These are phyloP conservation scores for Aleiodes alternator DNA, from an alignment of 2,888 invertebrate species.

Conservation along the genomic window DNA sequence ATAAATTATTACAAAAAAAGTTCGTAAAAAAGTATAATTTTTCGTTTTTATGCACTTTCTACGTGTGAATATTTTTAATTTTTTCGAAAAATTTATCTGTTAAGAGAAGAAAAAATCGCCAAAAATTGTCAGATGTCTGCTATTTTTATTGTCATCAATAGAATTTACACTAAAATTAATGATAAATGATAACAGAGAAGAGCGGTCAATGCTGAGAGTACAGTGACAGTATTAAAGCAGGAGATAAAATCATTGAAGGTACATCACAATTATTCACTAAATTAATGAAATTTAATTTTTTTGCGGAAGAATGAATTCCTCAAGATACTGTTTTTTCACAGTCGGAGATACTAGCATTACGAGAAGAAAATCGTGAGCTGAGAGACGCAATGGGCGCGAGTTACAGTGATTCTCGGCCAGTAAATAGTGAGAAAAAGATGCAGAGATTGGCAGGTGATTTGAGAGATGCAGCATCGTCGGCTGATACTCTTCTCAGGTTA, in stretches of 20 bases:
- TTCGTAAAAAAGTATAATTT: too few relatives aligned
- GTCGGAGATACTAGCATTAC: conserved; percentile 76
- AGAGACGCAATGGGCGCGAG: conserved; percentile 76
- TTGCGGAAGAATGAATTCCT: conserved; percentile 2
- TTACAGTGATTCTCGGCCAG: conserved; percentile 66
- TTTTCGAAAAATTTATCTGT: too few relatives aligned
- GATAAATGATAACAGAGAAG: conserved; percentile 76
- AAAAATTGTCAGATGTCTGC: too few relatives aligned
- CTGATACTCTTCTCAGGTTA: conserved; percentile 82
- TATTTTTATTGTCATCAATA: not conserved
- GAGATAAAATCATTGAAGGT: conserved; percentile 85
- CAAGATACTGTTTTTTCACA: conserved; percentile 63
- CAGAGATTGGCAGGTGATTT: conserved; percentile 79
- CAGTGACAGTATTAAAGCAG: conserved; percentile 81
- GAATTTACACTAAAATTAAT: not conserved
- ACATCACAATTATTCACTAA: conserved; percentile 59
- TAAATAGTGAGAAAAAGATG: conserved; percentile 73
- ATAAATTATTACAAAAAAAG: too few relatives aligned
- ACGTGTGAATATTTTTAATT: too few relatives aligned
- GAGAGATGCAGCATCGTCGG: conserved; percentile 80
- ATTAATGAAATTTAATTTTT: conserved; percentile 16
- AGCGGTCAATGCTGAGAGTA: conserved; percentile 80
- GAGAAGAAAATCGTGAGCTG: conserved; percentile 77
- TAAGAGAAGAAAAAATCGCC: too few relatives aligned
- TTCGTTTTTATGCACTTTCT: too few relatives aligned